phyloP scores from a whole-genome alignment of 2,797 vertebrate genomes.

The Sebastes nivosus region DNA sequence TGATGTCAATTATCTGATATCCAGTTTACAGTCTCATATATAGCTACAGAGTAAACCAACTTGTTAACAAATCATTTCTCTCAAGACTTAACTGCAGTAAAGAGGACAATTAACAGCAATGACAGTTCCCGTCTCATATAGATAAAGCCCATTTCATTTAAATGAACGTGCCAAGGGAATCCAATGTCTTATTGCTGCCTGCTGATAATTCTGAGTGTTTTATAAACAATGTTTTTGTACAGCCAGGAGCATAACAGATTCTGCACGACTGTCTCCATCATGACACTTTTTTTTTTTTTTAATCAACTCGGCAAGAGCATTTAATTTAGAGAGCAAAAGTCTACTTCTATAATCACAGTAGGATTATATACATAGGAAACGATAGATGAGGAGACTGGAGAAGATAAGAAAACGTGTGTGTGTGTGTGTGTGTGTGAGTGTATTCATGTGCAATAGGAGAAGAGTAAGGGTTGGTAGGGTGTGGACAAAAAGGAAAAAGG shows the following conservation, averaged over 20 bases:
- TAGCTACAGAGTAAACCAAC: constrained; percentile 20
- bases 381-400: constrained; percentile 22
- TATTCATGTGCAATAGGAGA: constrained; percentile 17
- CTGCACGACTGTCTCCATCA: constrained; percentile 47
- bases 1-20: constrained; percentile 37
- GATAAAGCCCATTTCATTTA: constrained; percentile 66
- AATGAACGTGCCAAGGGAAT: constrained; percentile 61
- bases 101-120: constrained; percentile 57
- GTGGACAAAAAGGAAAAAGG: constrained; percentile 2
- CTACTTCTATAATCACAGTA: constrained; percentile 47
- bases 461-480: constrained; percentile 6
- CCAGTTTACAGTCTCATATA: neutral
- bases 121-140: constrained; percentile 55
- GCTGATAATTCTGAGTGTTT: constrained; percentile 67
- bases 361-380: constrained; percentile 44
- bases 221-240: constrained; percentile 63
- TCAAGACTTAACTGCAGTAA: constrained; percentile 50
- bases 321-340: constrained; percentile 65
- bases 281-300: constrained; percentile 53
- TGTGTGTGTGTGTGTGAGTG: neutral
- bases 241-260: constrained; percentile 52
- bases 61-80: constrained; percentile 37
- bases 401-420: neutral
- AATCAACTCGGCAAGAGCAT: constrained; percentile 47
- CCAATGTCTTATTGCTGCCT: constrained; percentile 60